Evolutionary conservation across 2,888 invertebrate species (phyloP).

Genomic region (Syrista parreyssii): DNA sequence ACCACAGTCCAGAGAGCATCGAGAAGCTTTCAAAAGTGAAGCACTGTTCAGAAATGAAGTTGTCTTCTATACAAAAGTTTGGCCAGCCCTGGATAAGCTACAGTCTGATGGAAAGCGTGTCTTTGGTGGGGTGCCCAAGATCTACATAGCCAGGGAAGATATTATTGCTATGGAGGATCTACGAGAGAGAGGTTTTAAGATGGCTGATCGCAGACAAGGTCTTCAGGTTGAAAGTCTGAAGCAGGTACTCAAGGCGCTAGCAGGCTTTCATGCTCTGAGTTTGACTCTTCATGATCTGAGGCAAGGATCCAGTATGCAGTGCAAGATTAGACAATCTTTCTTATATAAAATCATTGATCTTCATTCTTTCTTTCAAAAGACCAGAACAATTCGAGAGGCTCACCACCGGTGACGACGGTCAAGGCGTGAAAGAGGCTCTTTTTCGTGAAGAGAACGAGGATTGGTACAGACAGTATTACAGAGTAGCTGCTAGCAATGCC

Average conservation of each 20-base stretch:
- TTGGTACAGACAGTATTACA: conserved; percentile 78
- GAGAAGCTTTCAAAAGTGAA: conserved; percentile 80
- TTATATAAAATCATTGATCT: not conserved
- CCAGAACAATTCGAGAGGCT: conserved; percentile 58
- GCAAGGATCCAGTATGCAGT: conserved; percentile 31
- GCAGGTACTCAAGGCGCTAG: conserved; percentile 63
- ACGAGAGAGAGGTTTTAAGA: conserved; percentile 59
- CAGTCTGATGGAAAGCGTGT: conserved; percentile 62
- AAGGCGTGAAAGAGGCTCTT: conserved; percentile 68
- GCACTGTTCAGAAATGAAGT: conserved; percentile 78
- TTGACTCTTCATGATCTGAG: conserved; percentile 62
- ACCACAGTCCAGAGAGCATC: conserved; percentile 72
- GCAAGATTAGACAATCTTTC: not conserved
- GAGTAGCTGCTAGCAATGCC: conserved; percentile 74
- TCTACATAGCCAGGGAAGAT: conserved; percentile 62
- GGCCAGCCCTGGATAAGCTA: conserved; percentile 74
- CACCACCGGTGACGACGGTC: conserved; percentile 45
- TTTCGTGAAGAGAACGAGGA: conserved; percentile 75
- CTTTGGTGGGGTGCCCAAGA: conserved; percentile 57
- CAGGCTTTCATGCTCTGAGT: conserved; percentile 68
- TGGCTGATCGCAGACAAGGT: conserved; percentile 65
- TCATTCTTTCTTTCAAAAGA: conserved; percentile 32
- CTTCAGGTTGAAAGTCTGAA: conserved; percentile 60
- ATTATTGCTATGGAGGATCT: conserved; percentile 68
- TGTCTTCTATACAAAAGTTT: conserved; percentile 77